A percentile compares a stretch with the other conserved stretches of the same genome.
Conservation (phyloP, 2,888 invertebrate species). For the Timema podura region DNA sequence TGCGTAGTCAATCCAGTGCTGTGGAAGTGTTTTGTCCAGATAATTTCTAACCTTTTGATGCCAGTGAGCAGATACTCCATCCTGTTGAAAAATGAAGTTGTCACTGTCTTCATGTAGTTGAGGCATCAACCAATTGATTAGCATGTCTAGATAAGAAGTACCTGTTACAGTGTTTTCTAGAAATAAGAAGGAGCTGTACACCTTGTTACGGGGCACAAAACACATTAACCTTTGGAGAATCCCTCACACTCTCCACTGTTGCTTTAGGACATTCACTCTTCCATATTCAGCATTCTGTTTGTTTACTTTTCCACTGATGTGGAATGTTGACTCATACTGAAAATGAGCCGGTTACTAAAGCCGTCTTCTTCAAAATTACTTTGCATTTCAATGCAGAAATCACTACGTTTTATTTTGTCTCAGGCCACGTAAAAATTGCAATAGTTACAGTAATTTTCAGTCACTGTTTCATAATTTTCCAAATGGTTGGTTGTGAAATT, state of each 20-base stretch:
- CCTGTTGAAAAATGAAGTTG: not conserved
- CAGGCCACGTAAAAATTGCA: not conserved
- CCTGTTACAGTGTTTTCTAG: not conserved
- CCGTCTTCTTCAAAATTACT: not conserved
- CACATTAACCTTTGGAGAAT: conserved; percentile 12
- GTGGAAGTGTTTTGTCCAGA: too few relatives aligned
- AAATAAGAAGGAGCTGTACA: not conserved
- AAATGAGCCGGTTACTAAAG: not conserved
- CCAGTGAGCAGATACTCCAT: not conserved
- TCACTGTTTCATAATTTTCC: not conserved
- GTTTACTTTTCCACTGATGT: too few relatives aligned
- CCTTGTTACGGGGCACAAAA: conserved; percentile 5
- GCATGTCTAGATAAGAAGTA: too few relatives aligned
- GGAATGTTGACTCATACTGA: too few relatives aligned
- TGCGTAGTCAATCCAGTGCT: too few relatives aligned
- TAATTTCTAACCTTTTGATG: too few relatives aligned
- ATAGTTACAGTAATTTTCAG: not conserved
- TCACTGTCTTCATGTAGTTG: too few relatives aligned
- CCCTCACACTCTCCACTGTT: not conserved
- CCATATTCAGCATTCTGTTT: not conserved
- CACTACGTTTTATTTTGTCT: not conserved
- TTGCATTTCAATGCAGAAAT: conserved; percentile 9
- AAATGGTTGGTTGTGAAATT: not conserved
- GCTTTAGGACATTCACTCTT: not conserved
- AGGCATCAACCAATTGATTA: too few relatives aligned